Percentiles rank a stretch among this genome's conserved stretches.
Evolutionary conservation across 2,113 vertebrate genomes (phyloP).

Genomic region (Mobula hypostoma): DNA sequence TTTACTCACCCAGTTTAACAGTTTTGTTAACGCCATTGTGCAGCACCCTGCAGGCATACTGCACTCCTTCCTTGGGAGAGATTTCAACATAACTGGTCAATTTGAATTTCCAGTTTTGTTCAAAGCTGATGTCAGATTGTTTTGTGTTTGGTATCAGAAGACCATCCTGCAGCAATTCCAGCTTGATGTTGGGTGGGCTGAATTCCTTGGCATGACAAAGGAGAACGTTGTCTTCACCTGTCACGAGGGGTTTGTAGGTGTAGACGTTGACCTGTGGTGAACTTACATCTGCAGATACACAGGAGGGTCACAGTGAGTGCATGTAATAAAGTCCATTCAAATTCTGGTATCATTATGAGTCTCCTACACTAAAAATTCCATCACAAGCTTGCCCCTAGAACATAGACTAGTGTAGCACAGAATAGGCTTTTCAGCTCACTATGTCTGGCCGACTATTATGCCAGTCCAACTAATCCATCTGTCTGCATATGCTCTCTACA

Average conservation of each 20-base stretch:
- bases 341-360: too few species aligned
- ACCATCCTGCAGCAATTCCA: not conserved
- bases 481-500: too few species aligned
- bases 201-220: not conserved
- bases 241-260: not conserved
- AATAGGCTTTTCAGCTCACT: too few species aligned
- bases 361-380: too few species aligned
- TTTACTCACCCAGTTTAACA: not conserved
- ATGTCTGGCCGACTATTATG: too few species aligned
- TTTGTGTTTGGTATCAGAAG: not conserved
- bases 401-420: too few species aligned
- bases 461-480: too few species aligned
- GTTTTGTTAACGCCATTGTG: not conserved
- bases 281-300: not conserved
- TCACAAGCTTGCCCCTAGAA: too few species aligned
- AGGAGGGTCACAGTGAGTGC: not conserved
- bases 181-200: not conserved
- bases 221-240: not conserved
- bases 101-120: not conserved
- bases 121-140: constrained; percentile 9
- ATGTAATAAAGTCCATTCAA: too few species aligned
- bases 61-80: not conserved
- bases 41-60: not conserved
- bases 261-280: not conserved
- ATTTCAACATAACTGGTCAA: not conserved